Evolutionary conservation across 2,113 vertebrate species (phyloP).

Genomic region (Morone saxatilis): DNA sequence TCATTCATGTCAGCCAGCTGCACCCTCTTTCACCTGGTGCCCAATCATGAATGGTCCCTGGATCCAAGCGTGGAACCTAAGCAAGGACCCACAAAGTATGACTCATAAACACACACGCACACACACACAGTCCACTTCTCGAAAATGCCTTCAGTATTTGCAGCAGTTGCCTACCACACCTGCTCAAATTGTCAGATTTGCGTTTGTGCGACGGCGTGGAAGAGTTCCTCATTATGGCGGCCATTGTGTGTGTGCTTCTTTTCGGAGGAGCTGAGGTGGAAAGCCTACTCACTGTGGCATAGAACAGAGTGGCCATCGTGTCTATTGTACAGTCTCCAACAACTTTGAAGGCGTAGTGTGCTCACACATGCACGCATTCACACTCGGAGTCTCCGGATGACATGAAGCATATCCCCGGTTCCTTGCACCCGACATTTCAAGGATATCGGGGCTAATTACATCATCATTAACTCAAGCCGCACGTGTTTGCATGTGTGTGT

Average conservation of each 20-base stretch:
- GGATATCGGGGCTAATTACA: conserved; percentile 71
- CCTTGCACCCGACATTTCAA: conserved; percentile 66
- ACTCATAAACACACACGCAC: conserved; percentile 10
- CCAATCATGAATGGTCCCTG: conserved; percentile 58
- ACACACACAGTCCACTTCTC: conserved; percentile 42
- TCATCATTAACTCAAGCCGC: conserved; percentile 68
- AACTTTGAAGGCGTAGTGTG: conserved; percentile 50
- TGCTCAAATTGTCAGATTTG: conserved; percentile 70
- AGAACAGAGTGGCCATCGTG: conserved; percentile 63
- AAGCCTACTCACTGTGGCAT: conserved; percentile 72
- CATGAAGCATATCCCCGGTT: conserved; percentile 66
- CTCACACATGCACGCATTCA: conserved; percentile 58
- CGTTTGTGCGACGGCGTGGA: conserved; percentile 67
- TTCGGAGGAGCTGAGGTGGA: conserved; percentile 80
- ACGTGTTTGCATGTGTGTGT: conserved; percentile 34
- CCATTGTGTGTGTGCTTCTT: conserved; percentile 79
- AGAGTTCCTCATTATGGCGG: conserved; percentile 76
- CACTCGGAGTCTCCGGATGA: conserved; percentile 45
- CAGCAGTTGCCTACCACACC: conserved; percentile 69
- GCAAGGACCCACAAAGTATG: conserved; percentile 31
- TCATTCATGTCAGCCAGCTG: conserved; percentile 73
- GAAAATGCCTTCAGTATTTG: conserved; percentile 59
- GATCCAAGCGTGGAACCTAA: conserved; percentile 36
- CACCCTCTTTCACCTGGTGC: conserved; percentile 72
- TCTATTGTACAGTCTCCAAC: conserved; percentile 62